Conservation (phyloP, 1,140 invertebrate species). For the Ceratosolen fusciceps region DNA sequence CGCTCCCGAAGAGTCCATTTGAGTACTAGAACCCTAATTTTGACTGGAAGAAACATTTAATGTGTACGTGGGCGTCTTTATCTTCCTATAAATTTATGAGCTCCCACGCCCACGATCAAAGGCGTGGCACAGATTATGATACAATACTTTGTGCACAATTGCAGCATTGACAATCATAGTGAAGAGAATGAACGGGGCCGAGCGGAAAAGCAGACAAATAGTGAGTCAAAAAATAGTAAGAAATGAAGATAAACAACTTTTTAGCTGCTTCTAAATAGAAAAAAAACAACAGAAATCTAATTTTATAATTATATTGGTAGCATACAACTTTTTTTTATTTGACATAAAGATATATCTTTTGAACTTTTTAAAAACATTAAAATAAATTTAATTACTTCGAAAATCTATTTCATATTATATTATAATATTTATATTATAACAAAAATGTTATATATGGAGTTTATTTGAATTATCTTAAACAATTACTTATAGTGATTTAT, state of each 20-base stretch:
- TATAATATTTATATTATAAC: no score
- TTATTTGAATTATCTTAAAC: no score
- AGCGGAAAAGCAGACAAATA: no score
- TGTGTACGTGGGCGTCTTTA: constrained; percentile 19
- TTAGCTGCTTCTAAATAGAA: constrained; percentile 5
- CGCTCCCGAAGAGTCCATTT: constrained; percentile 19
- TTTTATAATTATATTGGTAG: constrained; percentile 27
- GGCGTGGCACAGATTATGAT: constrained; percentile 32
- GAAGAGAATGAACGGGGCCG: not conserved
- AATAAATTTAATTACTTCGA: no score
- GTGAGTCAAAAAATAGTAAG: not conserved
- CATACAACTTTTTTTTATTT: constrained; percentile 17
- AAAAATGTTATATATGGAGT: no score
- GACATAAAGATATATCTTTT: not conserved
- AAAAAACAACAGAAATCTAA: not conserved
- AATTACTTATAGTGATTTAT: no score
- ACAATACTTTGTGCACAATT: constrained; percentile 6
- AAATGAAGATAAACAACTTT: not conserved
- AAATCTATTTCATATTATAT: no score
- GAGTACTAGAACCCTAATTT: not conserved
- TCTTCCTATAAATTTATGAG: not conserved
- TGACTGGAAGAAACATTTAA: constrained; percentile 22
- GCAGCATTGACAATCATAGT: not conserved
- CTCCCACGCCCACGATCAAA: constrained; percentile 9
- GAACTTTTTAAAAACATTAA: no score